Base-by-base conservation (phyloP, 2,113 vertebrate genomes). In the Oostethus manadensis region DNA sequence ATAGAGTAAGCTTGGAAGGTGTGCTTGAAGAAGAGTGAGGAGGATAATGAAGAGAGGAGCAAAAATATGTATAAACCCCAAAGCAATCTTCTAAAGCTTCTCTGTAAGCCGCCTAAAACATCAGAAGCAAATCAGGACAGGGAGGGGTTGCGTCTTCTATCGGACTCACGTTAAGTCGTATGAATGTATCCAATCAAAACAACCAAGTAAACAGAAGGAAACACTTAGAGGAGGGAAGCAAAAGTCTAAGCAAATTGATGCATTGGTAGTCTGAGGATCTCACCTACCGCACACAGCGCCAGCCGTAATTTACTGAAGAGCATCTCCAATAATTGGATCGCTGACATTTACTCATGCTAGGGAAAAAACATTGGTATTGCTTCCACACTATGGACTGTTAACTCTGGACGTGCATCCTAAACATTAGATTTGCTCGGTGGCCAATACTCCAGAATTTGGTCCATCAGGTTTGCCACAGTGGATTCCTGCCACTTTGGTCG, bases 1-100 rank as follows among this genome's bases (percentile, higher is more conserved):
- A 57, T 50, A 53, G 66, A 60, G 71, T 50, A 60, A 56, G 75
- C 58, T 54, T 51, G 65, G 51, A 33, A 6, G 29, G 29, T 7
- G 7, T 1, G 29, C 29, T 33, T 33, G 29, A 33, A 33, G 7
- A 6, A 3, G 29, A 33, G 29, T 7, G 58, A 71, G 58, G 66
- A 70, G 73, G 76, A 83, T 81, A 74, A 87, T 73, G 72, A 67
- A 18, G 70, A 70, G 63, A 60, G 67, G 53, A 77, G 74, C 68
- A 79, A 75, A 83, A 80, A 76, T 66, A 79, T 63, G 80, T 83
- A 84, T 40, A 35, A 54, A 20, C 64, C 85, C 77, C 60, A 64
- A 77, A 77, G 67, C 79, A 79, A 86, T 84, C 77, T 80, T 60
- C 23, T 78, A 81, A 86, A 77, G 84, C 80, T 84, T 42, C 70